Evolutionary conservation across 2,113 vertebrate genomes (phyloP).

Genomic region (Gallinago media): DNA sequence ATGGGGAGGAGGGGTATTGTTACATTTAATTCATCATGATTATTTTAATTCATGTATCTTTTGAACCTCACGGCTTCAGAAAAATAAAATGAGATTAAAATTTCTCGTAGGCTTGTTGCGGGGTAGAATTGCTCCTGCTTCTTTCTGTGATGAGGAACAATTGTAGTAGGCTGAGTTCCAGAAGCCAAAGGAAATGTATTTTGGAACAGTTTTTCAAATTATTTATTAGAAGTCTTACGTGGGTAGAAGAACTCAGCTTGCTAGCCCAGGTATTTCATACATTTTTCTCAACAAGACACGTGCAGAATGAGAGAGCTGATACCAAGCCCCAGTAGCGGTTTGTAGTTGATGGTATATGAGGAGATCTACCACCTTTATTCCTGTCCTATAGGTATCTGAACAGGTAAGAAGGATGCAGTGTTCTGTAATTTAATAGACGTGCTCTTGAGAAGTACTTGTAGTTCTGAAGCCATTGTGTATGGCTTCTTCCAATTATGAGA

Average conservation of each 20-base stretch:
- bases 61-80: conserved; percentile 43
- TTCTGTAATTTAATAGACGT: conserved; percentile 30
- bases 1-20: conserved; percentile 32
- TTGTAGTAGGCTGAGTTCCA: background rate
- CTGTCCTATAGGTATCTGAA: background rate
- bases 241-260: background rate
- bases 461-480: conserved; percentile 50
- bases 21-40: conserved; percentile 52
- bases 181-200: background rate
- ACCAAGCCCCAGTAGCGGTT: background rate
- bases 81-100: conserved; percentile 41
- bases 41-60: conserved; percentile 59
- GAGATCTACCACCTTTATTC: background rate
- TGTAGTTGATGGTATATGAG: background rate
- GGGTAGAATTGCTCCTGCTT: background rate
- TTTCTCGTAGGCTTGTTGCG: conserved; percentile 3
- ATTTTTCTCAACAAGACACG: background rate
- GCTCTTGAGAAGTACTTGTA: conserved; percentile 48
- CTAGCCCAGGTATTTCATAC: background rate
- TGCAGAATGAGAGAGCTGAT: background rate
- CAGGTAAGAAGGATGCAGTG: background rate
- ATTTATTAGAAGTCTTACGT: background rate
- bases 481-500: conserved; percentile 56
- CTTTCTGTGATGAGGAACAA: background rate
- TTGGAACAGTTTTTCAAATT: background rate